Conservation (phyloP, 2,113 vertebrate genomes). For the Alexandromys fortis region DNA sequence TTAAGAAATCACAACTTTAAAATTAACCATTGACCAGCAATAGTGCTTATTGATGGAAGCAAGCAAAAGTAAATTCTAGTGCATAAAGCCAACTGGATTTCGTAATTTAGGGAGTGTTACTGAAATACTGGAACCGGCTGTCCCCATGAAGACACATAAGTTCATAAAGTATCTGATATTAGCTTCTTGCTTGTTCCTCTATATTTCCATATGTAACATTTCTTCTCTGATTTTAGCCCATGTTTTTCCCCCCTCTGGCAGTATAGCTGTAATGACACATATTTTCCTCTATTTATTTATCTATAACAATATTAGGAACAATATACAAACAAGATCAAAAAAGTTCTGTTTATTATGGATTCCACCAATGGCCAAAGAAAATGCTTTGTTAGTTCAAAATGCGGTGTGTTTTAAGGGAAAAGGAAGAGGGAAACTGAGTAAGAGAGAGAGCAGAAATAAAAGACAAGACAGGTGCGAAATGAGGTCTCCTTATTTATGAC, state of each 20-base stretch:
- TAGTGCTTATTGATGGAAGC: background rate
- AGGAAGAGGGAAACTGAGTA: background rate
- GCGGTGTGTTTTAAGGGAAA: background rate
- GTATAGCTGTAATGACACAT: background rate
- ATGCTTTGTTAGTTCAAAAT: conserved; percentile 12
- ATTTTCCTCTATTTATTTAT: background rate
- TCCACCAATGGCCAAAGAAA: background rate
- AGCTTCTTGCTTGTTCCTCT: background rate
- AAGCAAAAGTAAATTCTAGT: background rate
- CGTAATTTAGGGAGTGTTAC: conserved; percentile 29
- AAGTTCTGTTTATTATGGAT: background rate
- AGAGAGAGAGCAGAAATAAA: background rate
- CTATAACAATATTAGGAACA: background rate
- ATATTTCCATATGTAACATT: background rate
- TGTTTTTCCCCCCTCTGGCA: background rate
- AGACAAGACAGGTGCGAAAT: background rate
- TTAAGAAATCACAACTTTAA: background rate
- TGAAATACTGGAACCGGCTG: background rate
- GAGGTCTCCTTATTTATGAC: background rate
- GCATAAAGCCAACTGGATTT: conserved; percentile 21
- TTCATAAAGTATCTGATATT: background rate
- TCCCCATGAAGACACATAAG: background rate
- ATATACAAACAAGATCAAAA: background rate
- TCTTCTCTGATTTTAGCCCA: background rate
- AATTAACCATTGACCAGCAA: background rate